Conservation (phyloP, 2,797 vertebrate genomes). For the Sphenodon punctatus region DNA sequence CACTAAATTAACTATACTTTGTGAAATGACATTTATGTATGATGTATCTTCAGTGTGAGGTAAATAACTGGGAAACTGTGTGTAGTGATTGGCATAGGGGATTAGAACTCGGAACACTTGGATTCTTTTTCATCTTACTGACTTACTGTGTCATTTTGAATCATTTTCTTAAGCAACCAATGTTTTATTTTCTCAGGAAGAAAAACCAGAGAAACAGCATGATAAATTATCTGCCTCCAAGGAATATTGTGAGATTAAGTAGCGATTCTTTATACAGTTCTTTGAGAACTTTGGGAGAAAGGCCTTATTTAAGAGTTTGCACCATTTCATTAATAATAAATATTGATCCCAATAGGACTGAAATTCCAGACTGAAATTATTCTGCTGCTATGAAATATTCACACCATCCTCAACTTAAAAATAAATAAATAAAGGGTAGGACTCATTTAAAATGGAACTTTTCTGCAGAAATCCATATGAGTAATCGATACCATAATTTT, state of each 20-base stretch:
- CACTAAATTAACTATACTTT: background rate
- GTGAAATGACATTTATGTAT: background rate
- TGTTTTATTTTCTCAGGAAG: background rate
- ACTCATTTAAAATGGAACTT: no score
- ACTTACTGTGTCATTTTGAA: background rate
- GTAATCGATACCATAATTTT: background rate
- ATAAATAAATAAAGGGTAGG: background rate
- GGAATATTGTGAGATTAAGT: background rate
- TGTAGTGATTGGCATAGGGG: fast-evolving
- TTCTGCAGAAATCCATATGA: background rate
- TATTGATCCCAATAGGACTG: background rate
- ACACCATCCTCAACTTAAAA: background rate
- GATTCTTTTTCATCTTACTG: background rate
- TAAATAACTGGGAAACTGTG: background rate
- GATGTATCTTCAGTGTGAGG: background rate
- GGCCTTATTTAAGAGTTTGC: background rate
- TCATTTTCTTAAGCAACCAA: background rate
- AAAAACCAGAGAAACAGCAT: background rate
- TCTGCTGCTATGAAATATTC: background rate
- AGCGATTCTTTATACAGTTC: background rate
- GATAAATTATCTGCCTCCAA: conserved; percentile 12
- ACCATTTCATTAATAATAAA: background rate
- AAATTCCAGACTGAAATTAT: background rate
- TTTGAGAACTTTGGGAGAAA: conserved; percentile 3
- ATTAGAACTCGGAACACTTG: background rate